Evolutionary conservation across 37 sponge, comb jelly and placozoan genomes (phyloP), one percentile per base, ranked within the genome.

Genomic region (Ianthella basta): DNA sequence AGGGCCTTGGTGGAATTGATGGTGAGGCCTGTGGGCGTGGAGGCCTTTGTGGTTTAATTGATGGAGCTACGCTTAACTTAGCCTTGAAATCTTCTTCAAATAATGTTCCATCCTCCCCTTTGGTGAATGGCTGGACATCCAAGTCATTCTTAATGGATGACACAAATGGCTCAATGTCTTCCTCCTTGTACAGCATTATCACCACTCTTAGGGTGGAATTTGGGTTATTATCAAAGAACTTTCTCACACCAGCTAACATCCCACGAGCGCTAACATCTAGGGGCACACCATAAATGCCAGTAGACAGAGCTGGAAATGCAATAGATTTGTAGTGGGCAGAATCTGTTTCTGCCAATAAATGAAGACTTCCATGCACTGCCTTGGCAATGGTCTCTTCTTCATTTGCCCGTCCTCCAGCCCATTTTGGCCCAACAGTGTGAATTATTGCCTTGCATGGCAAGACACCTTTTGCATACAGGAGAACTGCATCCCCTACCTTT

Each of bases 351-450:
- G 84, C 77, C 35, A 57, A 15, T 65, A n/a, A n/a, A n/a, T 72
- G 14, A 18, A 91, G 59, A 41, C 67, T 33, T 18, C 30, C n/a
- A 10, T 18, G 55, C 8, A 64, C 75, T 53, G 88, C 85, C 35
- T 82, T 83, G 25, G 8, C 8, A 4, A 87, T 64, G 16, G 85
- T 23, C 15, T 55, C 69, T 55, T 87, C 80, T 85, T 85, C 79
- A 25, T 82, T 66, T 15, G 37, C 13, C 27, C 18, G 16, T 6
- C 75, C 72, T 34, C 72, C 60, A 0, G 39, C 61, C 86, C 88
- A 91, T 33, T 30, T 80, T 13, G 92, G 92, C 13, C 88, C 88
- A 4, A 91, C 88, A 1, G 88, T 86, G 82, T 91, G 92, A 29
- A 91, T 72, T 19, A 91, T 21, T 25, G 86, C 85, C 56, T 87